phyloP scores from a whole-genome alignment of 2,797 vertebrate genomes.

The Acrossocheilus wenchowensis region DNA sequence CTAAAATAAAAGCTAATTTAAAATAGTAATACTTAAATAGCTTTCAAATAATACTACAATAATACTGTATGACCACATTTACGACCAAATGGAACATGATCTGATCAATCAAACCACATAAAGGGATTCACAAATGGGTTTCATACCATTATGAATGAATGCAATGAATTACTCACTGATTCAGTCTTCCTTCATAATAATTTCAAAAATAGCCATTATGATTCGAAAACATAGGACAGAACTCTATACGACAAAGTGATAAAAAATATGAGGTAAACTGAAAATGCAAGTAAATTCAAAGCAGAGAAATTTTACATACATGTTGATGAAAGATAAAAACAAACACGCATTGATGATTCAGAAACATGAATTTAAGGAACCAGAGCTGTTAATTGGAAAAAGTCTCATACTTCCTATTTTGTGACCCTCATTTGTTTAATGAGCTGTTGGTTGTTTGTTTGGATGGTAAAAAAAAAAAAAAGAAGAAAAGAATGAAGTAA shows the following conservation, averaged over 20 bases:
- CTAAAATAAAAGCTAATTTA: too few species aligned
- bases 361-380: background rate
- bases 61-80: background rate
- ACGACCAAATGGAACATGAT: background rate
- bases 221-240: background rate
- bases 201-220: background rate
- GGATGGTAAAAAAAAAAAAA: background rate
- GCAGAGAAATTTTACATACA: too few species aligned
- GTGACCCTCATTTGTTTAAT: slow-evolving; percentile 29
- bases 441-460: slow-evolving; percentile 13
- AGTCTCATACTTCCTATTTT: background rate
- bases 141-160: background rate
- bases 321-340: background rate
- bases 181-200: background rate
- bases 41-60: background rate
- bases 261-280: background rate
- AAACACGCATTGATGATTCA: background rate
- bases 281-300: background rate
- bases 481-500: background rate
- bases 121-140: background rate
- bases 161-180: background rate
- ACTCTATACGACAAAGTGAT: background rate
- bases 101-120: background rate
- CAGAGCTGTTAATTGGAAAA: slow-evolving; percentile 22
- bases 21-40: background rate